Evolutionary conservation across 2,113 vertebrate genomes (phyloP).

Genomic region (Neoarius graeffei): DNA sequence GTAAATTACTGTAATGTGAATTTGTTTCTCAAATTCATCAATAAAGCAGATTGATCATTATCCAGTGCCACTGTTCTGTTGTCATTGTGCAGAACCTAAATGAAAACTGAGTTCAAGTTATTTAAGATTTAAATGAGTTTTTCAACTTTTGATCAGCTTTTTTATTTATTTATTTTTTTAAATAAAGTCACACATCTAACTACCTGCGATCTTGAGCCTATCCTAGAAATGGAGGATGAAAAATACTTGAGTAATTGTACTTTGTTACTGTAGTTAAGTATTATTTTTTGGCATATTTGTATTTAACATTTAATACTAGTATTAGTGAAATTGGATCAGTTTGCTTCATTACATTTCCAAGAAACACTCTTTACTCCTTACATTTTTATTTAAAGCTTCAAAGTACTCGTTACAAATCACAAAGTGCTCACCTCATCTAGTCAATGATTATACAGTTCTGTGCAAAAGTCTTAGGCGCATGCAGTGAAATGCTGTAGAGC

Average conservation of each 20-base stretch:
- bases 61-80: background rate
- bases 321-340: background rate
- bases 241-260: background rate
- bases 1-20: background rate
- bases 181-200: background rate
- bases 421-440: background rate
- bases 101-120: background rate
- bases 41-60: constrained; percentile 8
- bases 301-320: background rate
- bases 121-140: background rate
- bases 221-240: background rate
- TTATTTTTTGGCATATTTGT: background rate
- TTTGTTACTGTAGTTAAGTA: background rate
- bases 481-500: too few species aligned
- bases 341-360: background rate
- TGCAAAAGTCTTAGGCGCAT: too few species aligned
- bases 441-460: background rate
- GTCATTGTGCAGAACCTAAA: background rate
- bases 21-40: background rate
- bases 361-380: background rate
- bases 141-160: background rate
- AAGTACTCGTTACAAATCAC: background rate
- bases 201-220: background rate
- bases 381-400: background rate
- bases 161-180: too few species aligned